phyloP scores from a whole-genome alignment of 2,113 vertebrate species.

The Cardinalis cardinalis region DNA sequence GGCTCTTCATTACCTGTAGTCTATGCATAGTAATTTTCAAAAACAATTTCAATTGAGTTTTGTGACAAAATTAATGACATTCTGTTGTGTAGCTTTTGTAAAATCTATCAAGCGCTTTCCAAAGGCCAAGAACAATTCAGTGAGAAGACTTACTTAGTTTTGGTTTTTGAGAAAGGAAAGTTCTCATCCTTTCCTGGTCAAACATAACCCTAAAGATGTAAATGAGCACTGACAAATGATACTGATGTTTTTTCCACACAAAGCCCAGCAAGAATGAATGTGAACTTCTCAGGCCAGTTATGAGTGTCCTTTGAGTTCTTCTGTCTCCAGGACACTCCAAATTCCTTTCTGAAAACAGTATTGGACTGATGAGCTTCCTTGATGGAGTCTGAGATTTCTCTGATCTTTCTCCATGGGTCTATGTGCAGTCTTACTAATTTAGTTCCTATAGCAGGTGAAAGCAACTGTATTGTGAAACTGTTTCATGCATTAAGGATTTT shows the following conservation, averaged over 20 bases:
- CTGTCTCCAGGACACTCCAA: background rate
- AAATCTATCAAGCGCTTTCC: background rate
- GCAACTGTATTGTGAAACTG: background rate
- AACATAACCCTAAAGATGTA: background rate
- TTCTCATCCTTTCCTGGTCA: background rate
- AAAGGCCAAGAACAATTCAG: background rate
- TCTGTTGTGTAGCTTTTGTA: background rate
- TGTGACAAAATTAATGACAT: background rate
- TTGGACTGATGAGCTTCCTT: background rate
- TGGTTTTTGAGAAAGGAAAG: background rate
- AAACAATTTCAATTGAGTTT: background rate
- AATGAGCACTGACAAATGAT: background rate
- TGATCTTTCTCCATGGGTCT: background rate
- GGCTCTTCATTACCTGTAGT: background rate
- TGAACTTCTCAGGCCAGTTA: background rate
- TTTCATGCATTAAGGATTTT: background rate
- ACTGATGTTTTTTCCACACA: background rate
- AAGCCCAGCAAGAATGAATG: background rate
- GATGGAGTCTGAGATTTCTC: background rate
- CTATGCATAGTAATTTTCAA: background rate
- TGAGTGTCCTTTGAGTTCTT: background rate
- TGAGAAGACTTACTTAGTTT: background rate
- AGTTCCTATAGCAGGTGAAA: background rate
- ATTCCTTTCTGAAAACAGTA: background rate
- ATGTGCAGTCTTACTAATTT: background rate